Conservation (phyloP, 1,140 invertebrate genomes). For the Sitophilus oryzae region DNA sequence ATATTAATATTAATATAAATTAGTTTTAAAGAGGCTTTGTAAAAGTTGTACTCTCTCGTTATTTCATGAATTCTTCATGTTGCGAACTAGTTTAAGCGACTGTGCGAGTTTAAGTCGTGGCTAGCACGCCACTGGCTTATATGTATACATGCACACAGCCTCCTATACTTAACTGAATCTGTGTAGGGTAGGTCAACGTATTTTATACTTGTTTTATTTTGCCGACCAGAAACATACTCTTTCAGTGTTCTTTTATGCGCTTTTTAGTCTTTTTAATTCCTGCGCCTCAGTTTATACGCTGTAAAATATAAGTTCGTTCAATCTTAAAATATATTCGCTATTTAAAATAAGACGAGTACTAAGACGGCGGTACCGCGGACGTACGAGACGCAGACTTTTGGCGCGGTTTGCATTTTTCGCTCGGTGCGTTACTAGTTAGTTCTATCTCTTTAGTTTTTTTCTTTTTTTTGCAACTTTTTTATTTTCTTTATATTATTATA, state of each 20-base stretch:
- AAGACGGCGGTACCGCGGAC: neutral
- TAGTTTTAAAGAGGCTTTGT: no score
- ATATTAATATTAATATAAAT: no score
- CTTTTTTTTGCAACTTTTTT: no score
- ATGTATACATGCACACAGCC: slow-evolving; percentile 44
- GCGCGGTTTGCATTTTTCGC: neutral
- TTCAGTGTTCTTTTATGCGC: slow-evolving; percentile 37
- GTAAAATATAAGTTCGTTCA: slow-evolving; percentile 38
- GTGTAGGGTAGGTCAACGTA: slow-evolving; percentile 46
- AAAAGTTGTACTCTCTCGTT: no score
- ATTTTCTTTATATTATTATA: no score
- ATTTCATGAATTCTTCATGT: no score
- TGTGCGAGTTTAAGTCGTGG: no score
- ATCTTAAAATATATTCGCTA: slow-evolving; percentile 38
- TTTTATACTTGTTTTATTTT: slow-evolving; percentile 45
- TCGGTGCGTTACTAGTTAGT: neutral
- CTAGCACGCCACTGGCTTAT: slow-evolving; percentile 38
- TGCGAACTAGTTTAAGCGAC: no score
- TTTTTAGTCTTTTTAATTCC: slow-evolving; percentile 28
- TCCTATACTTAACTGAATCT: slow-evolving; percentile 43
- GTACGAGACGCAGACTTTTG: neutral
- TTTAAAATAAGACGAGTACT: slow-evolving; percentile 23
- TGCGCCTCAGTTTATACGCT: slow-evolving; percentile 33
- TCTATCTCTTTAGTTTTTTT: neutral
- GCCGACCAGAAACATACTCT: slow-evolving; percentile 36